Evolutionary conservation across 2,888 invertebrate species (phyloP), one percentile per base, ranked within the genome.

Genomic region (Cinara cedri): DNA sequence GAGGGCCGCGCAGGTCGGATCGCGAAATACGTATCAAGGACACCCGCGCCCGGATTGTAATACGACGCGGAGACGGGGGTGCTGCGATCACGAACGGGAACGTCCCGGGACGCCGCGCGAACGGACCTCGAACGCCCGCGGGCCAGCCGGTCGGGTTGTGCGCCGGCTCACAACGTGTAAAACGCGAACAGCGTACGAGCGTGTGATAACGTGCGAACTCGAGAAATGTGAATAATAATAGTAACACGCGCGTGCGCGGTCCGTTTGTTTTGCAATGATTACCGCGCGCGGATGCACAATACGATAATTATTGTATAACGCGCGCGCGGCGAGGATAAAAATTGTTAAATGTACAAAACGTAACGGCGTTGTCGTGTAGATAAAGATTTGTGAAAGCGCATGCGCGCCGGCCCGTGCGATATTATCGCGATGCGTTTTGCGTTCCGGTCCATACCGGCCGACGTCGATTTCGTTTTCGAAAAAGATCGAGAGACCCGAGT

Each of bases 301-400:
- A 34, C 34, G n/a, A 34, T 34, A 4, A 26, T 16, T 21, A 21
- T 76, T 70, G 60, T 78, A 78, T 70, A 66, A 68, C 62, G 63
- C 16, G 46, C 24, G 19, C 9, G 49, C 13, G 71, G 14, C 19
- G 78, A 78, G 51, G 78, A 62, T n/a, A 26, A 34, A 42, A 63
- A 26, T 26, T n/a, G n/a, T n/a, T 21, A 55, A 26, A 63, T n/a
- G 42, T 16, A 49, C 10, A 62, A 62, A 42, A 26, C n/a, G 4
- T 63, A 34, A n/a, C 26, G 6, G n/a, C n/a, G n/a, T n/a, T n/a
- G n/a, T 42, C 42, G 63, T 42, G 49, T 49, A 70, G 78, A 78
- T 78, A 78, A 78, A 68, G 78, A 78, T 78, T 78, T 60, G 78
- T 70, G 78, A 78, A 78, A 78, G 78, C 60, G 60, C 66, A 24